Conservation (phyloP, 2,797 vertebrate species). For the Cossypha heuglini region DNA sequence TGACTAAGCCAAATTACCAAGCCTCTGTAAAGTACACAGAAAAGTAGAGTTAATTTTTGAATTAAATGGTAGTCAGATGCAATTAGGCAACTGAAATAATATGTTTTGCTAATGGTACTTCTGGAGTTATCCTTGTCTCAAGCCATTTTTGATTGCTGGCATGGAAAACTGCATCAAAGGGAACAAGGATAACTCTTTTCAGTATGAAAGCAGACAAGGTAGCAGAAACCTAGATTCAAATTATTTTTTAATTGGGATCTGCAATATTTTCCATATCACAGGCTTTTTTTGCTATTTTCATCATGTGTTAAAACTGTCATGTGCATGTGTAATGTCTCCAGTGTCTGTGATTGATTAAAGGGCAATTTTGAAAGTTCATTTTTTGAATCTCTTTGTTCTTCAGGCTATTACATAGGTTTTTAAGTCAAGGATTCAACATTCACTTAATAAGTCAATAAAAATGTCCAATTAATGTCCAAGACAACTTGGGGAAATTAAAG, state of each 20-base stretch:
- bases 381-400: not conserved
- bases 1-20: not conserved
- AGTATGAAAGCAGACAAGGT: not conserved
- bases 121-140: not conserved
- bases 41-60: not conserved
- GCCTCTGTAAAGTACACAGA: not conserved
- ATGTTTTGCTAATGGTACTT: not conserved
- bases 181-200: not conserved
- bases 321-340: not conserved
- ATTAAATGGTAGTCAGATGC: not conserved
- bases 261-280: not conserved
- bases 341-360: not conserved
- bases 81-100: not conserved
- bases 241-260: not conserved
- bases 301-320: fast-evolving
- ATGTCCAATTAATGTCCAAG: not conserved
- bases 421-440: not conserved
- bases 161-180: not conserved
- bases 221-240: not conserved
- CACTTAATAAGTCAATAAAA: not conserved
- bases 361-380: not conserved
- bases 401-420: not conserved
- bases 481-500: not conserved
- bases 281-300: not conserved
- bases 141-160: not conserved